A percentile compares a stretch with the other conserved stretches of the same genome.
phyloP scores from a whole-genome alignment of 2,797 vertebrate species.

The Psittacula echo region DNA sequence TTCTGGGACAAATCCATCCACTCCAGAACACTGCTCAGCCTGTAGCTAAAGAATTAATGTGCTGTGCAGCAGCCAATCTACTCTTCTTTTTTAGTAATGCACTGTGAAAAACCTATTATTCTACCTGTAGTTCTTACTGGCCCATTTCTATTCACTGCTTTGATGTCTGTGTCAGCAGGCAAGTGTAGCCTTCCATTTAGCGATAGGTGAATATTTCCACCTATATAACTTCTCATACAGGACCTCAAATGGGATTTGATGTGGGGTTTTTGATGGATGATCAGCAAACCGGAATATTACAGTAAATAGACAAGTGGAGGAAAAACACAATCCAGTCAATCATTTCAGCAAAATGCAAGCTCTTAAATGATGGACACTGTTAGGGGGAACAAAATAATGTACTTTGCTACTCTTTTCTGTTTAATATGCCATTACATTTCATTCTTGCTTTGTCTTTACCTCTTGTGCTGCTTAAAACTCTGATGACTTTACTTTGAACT shows the following conservation, averaged over 20 bases:
- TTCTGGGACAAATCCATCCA: conserved; percentile 9
- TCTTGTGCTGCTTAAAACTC: background rate
- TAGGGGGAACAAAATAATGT: background rate
- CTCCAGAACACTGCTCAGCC: background rate
- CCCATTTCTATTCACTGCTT: background rate
- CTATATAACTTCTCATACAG: background rate
- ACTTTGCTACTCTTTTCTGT: background rate
- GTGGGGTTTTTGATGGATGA: background rate
- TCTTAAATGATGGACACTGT: background rate
- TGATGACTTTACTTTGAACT: background rate
- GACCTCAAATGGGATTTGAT: background rate
- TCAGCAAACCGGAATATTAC: background rate
- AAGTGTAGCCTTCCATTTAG: background rate
- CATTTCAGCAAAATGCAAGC: background rate
- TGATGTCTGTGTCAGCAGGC: background rate
- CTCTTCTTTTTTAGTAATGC: background rate
- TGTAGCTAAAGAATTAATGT: background rate
- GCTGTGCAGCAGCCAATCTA: background rate
- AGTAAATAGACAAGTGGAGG: background rate
- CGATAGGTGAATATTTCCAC: background rate
- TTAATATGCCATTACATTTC: background rate
- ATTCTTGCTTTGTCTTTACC: background rate
- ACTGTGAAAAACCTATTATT: background rate
- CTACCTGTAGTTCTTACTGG: background rate
- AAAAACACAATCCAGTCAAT: background rate